A percentile compares a stretch with the other conserved stretches of the same genome.
Conservation (phyloP, 2,797 vertebrate species). For the Mormyrops attenuatus region DNA sequence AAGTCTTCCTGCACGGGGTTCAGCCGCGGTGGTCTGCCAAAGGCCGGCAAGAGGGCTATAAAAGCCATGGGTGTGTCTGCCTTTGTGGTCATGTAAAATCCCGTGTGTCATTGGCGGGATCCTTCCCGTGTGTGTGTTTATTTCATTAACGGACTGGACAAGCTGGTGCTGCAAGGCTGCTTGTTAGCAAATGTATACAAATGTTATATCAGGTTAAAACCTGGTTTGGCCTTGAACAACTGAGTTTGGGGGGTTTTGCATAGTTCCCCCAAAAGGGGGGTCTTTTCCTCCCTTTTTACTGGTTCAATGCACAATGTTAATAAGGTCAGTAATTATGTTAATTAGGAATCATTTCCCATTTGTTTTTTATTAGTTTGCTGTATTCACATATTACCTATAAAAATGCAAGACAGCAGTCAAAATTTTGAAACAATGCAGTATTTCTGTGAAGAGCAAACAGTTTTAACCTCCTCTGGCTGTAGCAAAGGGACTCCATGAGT, state of each 20-base stretch:
- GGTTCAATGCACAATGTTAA: conserved; percentile 65
- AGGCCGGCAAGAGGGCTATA: neutral
- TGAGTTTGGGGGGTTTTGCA: neutral
- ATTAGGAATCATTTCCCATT: conserved; percentile 45
- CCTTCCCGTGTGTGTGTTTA: neutral
- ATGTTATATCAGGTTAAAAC: neutral
- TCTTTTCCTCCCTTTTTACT: conserved; percentile 41
- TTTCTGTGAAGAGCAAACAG: neutral
- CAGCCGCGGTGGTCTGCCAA: neutral
- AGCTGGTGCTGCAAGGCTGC: neutral
- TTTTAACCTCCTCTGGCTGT: neutral
- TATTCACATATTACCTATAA: conserved; percentile 34
- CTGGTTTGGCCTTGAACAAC: neutral
- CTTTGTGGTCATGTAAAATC: neutral
- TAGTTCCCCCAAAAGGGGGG: neutral
- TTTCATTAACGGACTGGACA: neutral
- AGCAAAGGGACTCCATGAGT: neutral
- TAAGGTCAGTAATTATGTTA: conserved; percentile 63
- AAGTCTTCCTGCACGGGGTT: neutral
- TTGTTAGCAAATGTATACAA: neutral
- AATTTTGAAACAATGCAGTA: conserved; percentile 20
- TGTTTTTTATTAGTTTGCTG: conserved; percentile 42
- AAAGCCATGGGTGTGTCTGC: neutral
- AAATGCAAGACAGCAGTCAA: conserved; percentile 27
- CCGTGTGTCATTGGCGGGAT: neutral